Percentiles rank a stretch among this genome's conserved stretches.
phyloP scores from a whole-genome alignment of 1,140 invertebrate genomes.

The Amphibalanus amphitrite region DNA sequence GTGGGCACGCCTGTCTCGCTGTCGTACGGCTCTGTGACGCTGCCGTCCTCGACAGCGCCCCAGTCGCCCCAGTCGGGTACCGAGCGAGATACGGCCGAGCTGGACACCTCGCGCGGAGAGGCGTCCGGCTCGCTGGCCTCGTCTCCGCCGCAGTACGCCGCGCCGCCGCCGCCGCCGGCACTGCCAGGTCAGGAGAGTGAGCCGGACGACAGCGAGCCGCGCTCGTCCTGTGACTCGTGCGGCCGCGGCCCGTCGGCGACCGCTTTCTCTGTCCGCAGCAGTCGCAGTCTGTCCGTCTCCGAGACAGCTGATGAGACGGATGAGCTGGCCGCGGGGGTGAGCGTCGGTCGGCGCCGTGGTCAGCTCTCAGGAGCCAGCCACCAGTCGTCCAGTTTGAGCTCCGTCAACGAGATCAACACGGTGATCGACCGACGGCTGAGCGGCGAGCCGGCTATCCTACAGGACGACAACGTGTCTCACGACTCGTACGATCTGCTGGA shows the following conservation, averaged over 20 bases:
- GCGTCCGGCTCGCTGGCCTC: neutral
- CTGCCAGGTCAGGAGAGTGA: neutral
- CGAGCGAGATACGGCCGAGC: conserved; percentile 19
- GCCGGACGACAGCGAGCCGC: neutral
- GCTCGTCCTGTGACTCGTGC: neutral
- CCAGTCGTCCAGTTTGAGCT: neutral
- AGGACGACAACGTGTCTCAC: conserved; percentile 56
- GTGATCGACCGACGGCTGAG: neutral
- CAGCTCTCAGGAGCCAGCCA: neutral
- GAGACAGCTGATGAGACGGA: neutral
- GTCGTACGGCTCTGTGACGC: conserved; percentile 41
- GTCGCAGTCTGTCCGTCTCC: neutral
- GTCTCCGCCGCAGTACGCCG: neutral
- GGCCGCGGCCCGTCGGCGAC: too few relatives aligned
- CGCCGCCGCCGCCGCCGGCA: too few relatives aligned
- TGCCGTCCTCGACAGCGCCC: conserved; percentile 27
- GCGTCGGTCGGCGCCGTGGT: neutral
- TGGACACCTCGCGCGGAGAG: conserved; percentile 62
- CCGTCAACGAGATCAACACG: neutral
- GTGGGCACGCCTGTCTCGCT: conserved; percentile 30
- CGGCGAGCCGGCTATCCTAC: neutral
- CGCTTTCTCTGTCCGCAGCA: neutral
- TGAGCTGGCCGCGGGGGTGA: neutral
- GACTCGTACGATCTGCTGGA: conserved; percentile 73
- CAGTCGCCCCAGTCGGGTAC: conserved; percentile 18